phyloP scores from a whole-genome alignment of 1,140 invertebrate species.

The Semibalanus balanoides region DNA sequence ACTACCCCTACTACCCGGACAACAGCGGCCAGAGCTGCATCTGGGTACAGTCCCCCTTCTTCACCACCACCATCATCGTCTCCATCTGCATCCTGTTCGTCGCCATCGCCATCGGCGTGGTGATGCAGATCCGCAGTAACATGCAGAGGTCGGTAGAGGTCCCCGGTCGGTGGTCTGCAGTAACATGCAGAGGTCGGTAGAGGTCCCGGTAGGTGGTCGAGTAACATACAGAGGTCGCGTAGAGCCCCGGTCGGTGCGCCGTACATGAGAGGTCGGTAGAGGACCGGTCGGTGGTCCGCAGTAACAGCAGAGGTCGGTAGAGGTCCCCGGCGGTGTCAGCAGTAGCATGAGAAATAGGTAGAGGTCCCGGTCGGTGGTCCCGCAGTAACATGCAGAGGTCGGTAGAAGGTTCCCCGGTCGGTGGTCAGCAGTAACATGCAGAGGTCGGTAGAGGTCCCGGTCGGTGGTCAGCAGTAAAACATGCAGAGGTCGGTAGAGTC shows the following conservation, averaged over 20 bases:
- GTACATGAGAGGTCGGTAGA: too few species aligned
- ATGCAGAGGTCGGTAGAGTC: background rate
- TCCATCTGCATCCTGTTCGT: background rate
- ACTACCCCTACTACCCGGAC: background rate
- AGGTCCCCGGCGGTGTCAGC: too few species aligned
- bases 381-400: too few species aligned
- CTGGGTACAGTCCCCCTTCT: background rate
- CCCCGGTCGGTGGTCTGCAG: background rate
- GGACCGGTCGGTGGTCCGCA: too few species aligned
- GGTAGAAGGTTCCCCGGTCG: too few species aligned
- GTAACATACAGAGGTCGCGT: background rate
- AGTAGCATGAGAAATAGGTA: too few species aligned
- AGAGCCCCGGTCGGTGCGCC: too few species aligned
- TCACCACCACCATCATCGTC: background rate
- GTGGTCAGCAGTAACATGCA: background rate
- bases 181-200: background rate
- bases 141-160: background rate
- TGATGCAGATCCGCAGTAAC: background rate
- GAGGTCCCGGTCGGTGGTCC: too few species aligned
- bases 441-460: background rate
- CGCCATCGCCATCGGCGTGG: background rate
- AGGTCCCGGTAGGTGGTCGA: background rate
- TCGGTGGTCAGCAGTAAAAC: background rate
- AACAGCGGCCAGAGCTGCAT: background rate
- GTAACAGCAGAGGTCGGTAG: too few species aligned